Base-by-base conservation (phyloP, 2,113 vertebrate genomes). In the Mastomys coucha region DNA sequence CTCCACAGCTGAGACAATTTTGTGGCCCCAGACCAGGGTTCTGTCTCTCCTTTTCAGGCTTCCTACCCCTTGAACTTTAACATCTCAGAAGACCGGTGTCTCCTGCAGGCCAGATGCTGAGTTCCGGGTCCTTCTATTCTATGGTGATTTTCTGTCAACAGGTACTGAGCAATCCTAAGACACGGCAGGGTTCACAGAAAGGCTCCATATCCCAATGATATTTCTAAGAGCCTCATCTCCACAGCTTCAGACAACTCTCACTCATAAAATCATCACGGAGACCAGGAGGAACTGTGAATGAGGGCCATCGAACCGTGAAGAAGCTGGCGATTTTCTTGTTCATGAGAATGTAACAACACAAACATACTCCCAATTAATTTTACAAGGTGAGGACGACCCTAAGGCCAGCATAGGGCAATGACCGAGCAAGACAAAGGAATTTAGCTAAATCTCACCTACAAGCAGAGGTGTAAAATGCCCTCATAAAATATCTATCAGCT, bases 171-270 rank as follows among this genome's bases (percentile, higher is more conserved):
- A 36, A 69, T 16, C 67, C 67, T 5, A 13, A 1, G 31, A 36
- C 13, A 33, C 31, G 7, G 31, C 16, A 42, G 26, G 22, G 3
- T 6, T n/a, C 10, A 17, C 7, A 33, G 58, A 31, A 77, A 63
- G 58, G 5, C n/a, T 22, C 49, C 39, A 2, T 1, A 26, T 14
- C 5, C 67, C 76, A 53, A 4, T 1, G 69, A 0, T 5, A 1
- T 3, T 69, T 36, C 5, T 1, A 31, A 6, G 3, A 0, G 2
- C 7, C 75, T 12, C 56, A 12, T 28, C n/a, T 9, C 24, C 81
- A 17, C 45, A 17, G 20, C 5, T 1, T 17, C 6, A 8, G 3
- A 7, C 33, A 26, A n/a, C 31, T 93, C 82, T 82, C 31, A 24
- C 2, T 49, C 63, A 33, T 49, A 65, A 26, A 63, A n/a, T 28